Evolutionary conservation across 2,797 vertebrate genomes (phyloP), one percentile per base, ranked within the genome.

Genomic region (Diplodus sargus): DNA sequence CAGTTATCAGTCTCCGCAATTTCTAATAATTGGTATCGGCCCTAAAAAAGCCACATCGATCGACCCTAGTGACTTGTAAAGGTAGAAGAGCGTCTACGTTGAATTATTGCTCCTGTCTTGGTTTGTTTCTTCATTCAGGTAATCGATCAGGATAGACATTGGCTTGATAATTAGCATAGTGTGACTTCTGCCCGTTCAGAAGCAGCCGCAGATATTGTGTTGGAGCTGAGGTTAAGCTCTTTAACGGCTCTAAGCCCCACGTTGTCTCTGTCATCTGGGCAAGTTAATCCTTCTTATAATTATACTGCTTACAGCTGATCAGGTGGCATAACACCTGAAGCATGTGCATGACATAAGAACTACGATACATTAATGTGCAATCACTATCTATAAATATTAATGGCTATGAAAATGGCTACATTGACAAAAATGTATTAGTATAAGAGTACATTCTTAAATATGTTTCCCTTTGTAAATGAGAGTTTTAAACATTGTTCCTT

Each of bases 281-380:
- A n/a, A 43, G 78, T 45, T 83, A 90, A 93, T 91, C 89, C 85
- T 25, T 70, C 71, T 87, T 81, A 47, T 77, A 84, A 85, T 82
- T 62, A 56, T 51, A 28, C 71, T 42, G 73, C 71, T 84, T 68
- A 77, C 68, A 70, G 74, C 10, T 47, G 18, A 76, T 83, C 83
- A 78, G 80, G 53, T 15, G 18, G 43, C 56, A 45, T 13, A 28
- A 18, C 39, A 28, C 16, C 61, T 65, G 64, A 73, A 45, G 45
- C 49, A 69, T 63, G 22, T 14, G 16, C 23, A 59, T 15, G 4
- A 34, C 10, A 47, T 34, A 28, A 12, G 23, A 57, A 54, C 39
- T 42, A 43, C 25, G 39, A 22, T 17, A 70, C 34, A 53, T 49
- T 15, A 13, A 30, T n/a, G 17, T 51, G 20, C 48, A 68, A 5